These are phyloP conservation scores for Odontomachus brunneus DNA, from an alignment of 1,140 invertebrate species.

Conservation along the genomic window DNA sequence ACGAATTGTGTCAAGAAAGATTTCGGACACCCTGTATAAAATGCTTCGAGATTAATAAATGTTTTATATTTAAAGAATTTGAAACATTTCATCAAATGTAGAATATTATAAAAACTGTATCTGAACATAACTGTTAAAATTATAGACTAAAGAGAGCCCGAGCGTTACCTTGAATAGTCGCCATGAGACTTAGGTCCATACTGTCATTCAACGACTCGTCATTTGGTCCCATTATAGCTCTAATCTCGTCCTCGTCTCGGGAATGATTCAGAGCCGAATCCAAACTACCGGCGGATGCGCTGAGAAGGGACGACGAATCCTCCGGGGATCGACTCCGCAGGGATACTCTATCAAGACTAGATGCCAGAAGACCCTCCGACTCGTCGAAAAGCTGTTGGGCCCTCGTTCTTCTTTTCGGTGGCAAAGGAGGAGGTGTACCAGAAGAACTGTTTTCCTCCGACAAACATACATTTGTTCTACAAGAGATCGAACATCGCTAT, in stretches of 20 bases:
- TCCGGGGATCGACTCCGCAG: slow-evolving; percentile 88
- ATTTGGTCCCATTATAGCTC: slow-evolving; percentile 87
- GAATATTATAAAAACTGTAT: slow-evolving; percentile 22
- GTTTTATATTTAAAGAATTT: background rate
- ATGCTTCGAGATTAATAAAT: background rate
- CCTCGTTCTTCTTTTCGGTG: slow-evolving; percentile 89
- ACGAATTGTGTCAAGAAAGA: too few relatives aligned
- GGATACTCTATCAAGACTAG: slow-evolving; percentile 88
- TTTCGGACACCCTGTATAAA: too few relatives aligned
- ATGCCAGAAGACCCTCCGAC: slow-evolving; percentile 85
- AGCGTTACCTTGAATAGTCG: slow-evolving; percentile 82
- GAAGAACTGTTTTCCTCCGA: slow-evolving; percentile 82
- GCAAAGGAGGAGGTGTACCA: slow-evolving; percentile 88
- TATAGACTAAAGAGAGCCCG: background rate
- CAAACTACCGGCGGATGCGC: slow-evolving; percentile 91
- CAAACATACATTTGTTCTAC: slow-evolving; percentile 79
- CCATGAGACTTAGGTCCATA: slow-evolving; percentile 84
- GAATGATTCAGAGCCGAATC: slow-evolving; percentile 94
- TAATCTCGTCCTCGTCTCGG: slow-evolving; percentile 90
- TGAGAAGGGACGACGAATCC: slow-evolving; percentile 89
- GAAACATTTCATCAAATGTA: background rate
- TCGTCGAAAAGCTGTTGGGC: slow-evolving; percentile 85
- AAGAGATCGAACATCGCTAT: slow-evolving; percentile 31
- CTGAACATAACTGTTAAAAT: background rate
- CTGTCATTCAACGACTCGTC: slow-evolving; percentile 84